Conservation (phyloP, 2,888 invertebrate species). For the Taenaris catops region DNA sequence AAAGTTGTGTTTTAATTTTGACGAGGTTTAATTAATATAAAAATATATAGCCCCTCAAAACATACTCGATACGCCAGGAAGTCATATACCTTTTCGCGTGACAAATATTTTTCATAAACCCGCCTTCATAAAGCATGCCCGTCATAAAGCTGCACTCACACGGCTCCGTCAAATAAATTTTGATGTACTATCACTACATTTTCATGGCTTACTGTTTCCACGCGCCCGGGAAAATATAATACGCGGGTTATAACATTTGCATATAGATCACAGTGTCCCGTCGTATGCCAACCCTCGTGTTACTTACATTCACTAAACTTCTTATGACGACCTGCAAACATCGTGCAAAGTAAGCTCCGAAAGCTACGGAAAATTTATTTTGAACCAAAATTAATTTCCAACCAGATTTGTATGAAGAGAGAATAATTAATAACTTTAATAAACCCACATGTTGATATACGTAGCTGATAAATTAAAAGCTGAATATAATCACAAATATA, state of each 20-base stretch:
- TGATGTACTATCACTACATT: constrained; percentile 61
- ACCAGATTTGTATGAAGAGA: constrained; percentile 8
- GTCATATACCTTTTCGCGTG: background rate
- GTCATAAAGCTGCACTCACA: constrained; percentile 38
- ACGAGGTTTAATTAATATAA: too few relatives aligned
- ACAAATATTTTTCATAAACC: constrained; percentile 13
- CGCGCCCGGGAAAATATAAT: constrained; percentile 64
- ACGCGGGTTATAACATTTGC: constrained; percentile 76
- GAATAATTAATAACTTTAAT: constrained; percentile 13
- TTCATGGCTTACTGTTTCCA: constrained; percentile 55
- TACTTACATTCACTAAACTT: constrained; percentile 55
- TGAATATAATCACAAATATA: constrained; percentile 18
- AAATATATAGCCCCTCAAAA: too few relatives aligned
- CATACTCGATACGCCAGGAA: too few relatives aligned
- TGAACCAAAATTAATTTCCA: constrained; percentile 17
- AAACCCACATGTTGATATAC: constrained; percentile 10
- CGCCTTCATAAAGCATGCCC: constrained; percentile 19
- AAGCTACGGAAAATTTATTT: constrained; percentile 7
- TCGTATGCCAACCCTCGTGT: constrained; percentile 35
- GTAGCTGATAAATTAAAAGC: constrained; percentile 24
- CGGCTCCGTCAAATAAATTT: constrained; percentile 52
- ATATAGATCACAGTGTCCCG: constrained; percentile 71
- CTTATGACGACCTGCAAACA: constrained; percentile 59
- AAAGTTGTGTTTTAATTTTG: too few relatives aligned
- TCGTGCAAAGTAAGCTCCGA: constrained; percentile 18